Conservation (phyloP, 2,888 invertebrate genomes). For the Tinea trinotella region DNA sequence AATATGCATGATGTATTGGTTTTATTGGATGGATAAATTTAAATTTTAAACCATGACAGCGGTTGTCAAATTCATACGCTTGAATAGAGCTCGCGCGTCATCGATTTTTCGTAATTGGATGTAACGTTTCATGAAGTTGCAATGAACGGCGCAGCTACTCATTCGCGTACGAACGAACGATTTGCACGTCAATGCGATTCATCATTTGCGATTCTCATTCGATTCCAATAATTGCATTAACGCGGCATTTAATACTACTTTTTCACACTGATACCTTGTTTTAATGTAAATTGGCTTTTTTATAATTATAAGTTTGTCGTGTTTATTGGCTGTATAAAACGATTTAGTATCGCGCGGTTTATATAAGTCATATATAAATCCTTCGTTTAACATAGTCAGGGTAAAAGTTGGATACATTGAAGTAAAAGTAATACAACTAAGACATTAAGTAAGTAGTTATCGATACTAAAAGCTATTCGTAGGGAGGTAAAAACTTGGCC, state of each 20-base stretch:
- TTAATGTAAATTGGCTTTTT: not conserved
- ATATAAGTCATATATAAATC: no score
- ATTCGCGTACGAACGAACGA: conserved; percentile 11
- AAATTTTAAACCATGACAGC: conserved; percentile 35
- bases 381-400: no score
- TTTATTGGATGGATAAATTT: conserved; percentile 10
- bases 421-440: not conserved
- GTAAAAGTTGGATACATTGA: no score
- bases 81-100: conserved; percentile 45
- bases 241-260: not conserved
- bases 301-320: no score
- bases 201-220: conserved; percentile 1
- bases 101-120: conserved; percentile 59
- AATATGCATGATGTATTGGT: not conserved
- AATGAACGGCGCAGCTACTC: conserved; percentile 11
- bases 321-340: no score
- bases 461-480: conserved; percentile 3
- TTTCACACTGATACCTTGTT: not conserved
- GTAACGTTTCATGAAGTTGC: conserved; percentile 47
- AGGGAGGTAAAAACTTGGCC: conserved; percentile 5
- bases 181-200: conserved; percentile 13
- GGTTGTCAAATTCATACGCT: conserved; percentile 49
- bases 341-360: no score
- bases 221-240: conserved; percentile 18
- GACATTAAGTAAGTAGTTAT: conserved; percentile 12